Evolutionary conservation across 2,113 vertebrate species (phyloP).

Genomic region (Crotalus helleri): DNA sequence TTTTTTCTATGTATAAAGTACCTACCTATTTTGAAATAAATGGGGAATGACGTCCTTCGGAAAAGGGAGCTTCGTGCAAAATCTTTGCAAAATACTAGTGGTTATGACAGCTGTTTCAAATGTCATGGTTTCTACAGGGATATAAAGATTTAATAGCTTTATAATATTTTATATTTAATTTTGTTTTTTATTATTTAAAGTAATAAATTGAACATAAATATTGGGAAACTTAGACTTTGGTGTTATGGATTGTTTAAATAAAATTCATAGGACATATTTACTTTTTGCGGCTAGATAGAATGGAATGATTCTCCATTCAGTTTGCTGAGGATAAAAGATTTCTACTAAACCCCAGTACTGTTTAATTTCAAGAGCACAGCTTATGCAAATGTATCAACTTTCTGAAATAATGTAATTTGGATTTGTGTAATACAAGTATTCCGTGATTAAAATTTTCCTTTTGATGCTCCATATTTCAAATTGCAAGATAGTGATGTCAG

Average conservation of each 20-base stretch:
- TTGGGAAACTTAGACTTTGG: neutral
- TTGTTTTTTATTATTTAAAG: neutral
- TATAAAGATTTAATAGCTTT: neutral
- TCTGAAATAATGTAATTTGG: neutral
- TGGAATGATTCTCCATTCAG: neutral
- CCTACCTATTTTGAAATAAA: neutral
- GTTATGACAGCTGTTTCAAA: neutral
- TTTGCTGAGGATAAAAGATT: neutral
- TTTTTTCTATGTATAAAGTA: neutral
- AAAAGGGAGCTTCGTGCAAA: neutral
- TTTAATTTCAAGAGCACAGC: neutral
- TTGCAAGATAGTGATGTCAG: neutral
- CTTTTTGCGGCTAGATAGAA: neutral
- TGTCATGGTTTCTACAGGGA: neutral
- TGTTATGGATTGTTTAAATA: neutral
- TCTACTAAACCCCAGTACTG: neutral
- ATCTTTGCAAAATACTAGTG: neutral
- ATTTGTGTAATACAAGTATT: neutral
- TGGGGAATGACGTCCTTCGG: neutral
- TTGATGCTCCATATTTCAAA: neutral
- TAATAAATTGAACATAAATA: slow-evolving; percentile 2
- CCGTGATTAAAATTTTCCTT: neutral
- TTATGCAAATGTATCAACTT: neutral
- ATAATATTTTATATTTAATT: neutral
- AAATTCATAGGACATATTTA: neutral